phyloP scores from a whole-genome alignment of 2,888 invertebrate species.

The Belgica antarctica region DNA sequence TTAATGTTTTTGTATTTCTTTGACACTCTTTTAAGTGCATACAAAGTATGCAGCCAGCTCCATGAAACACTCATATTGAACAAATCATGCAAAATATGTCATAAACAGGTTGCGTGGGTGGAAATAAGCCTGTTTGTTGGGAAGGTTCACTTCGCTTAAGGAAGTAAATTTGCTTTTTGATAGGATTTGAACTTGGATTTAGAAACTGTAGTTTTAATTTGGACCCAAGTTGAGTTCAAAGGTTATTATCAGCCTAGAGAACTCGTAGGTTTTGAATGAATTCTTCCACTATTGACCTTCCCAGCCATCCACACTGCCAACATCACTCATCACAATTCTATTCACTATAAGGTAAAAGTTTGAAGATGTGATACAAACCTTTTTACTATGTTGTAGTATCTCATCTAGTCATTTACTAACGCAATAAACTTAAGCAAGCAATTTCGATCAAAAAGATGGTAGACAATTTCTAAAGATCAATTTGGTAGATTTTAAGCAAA shows the following conservation, averaged over 20 bases:
- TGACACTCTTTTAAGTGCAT: not conserved
- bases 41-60: not conserved
- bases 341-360: not conserved
- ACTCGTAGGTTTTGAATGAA: too few species aligned
- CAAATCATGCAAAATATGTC: too few species aligned
- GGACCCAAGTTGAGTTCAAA: too few species aligned
- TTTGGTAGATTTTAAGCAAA: not conserved
- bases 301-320: not conserved
- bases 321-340: not conserved
- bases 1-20: not conserved
- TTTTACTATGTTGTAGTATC: conserved; percentile 13
- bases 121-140: too few species aligned
- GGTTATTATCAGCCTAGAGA: too few species aligned
- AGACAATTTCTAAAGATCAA: conserved; percentile 9
- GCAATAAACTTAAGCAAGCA: not conserved
- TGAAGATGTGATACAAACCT: conserved; percentile 30
- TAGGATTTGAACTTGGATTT: too few species aligned
- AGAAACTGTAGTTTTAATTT: too few species aligned
- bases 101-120: too few species aligned
- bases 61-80: too few species aligned
- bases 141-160: too few species aligned
- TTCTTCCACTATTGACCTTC: too few species aligned
- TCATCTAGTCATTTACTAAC: conserved; percentile 31
- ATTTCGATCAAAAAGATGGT: not conserved
- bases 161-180: too few species aligned